phyloP scores from a whole-genome alignment of 2,113 vertebrate genomes.

The Psittacus erithacus region DNA sequence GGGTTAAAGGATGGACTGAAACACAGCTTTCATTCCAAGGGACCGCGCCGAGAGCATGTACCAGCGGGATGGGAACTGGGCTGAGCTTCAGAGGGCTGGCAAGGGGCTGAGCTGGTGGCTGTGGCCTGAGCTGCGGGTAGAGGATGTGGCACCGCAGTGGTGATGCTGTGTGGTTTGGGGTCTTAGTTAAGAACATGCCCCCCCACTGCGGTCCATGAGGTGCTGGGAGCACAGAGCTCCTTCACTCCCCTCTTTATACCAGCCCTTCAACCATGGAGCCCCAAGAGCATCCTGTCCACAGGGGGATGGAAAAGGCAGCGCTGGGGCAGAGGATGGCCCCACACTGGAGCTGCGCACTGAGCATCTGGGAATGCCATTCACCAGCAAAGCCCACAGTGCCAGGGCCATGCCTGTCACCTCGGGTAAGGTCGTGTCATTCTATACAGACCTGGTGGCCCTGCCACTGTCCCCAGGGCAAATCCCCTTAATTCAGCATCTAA shows the following conservation, averaged over 20 bases:
- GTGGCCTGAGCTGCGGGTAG: background rate
- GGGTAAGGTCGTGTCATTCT: constrained; percentile 52
- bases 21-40: rapidly evolving
- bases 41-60: background rate
- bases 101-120: background rate
- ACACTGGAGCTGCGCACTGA: rapidly evolving
- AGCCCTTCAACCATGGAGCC: background rate
- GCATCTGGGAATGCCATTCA: background rate
- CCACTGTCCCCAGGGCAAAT: constrained; percentile 45
- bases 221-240: rapidly evolving
- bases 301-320: background rate
- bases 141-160: rapidly evolving
- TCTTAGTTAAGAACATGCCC: rapidly evolving
- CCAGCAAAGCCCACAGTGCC: background rate
- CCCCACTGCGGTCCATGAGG: background rate
- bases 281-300: rapidly evolving
- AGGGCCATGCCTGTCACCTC: background rate
- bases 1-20: background rate
- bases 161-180: rapidly evolving
- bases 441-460: constrained; percentile 32
- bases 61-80: background rate
- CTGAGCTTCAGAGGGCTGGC: background rate
- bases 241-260: background rate
- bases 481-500: constrained; percentile 52
- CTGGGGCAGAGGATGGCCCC: background rate